Conservation (phyloP, 2,797 vertebrate genomes). For the Uromys caudimaculatus region DNA sequence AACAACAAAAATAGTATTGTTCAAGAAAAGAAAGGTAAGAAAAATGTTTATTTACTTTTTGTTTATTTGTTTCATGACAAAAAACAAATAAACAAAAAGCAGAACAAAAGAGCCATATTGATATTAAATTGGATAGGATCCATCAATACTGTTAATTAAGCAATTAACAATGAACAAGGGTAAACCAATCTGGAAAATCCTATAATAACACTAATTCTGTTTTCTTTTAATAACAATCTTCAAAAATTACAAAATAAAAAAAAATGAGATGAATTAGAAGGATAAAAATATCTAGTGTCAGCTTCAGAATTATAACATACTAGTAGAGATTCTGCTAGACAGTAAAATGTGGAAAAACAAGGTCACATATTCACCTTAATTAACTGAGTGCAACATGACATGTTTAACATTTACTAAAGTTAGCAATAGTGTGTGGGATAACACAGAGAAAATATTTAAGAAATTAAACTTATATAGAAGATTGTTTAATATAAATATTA, state of each 20-base stretch:
- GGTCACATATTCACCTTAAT: background rate
- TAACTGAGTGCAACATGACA: no score
- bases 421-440: background rate
- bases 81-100: background rate
- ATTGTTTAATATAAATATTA: background rate
- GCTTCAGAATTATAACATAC: background rate
- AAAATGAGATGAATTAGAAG: background rate
- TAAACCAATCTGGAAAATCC: background rate
- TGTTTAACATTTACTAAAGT: background rate
- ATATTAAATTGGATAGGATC: background rate
- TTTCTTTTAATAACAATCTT: background rate
- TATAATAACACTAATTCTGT: background rate
- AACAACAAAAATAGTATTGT: background rate
- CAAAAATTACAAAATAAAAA: background rate
- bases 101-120: background rate
- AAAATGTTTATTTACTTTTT: background rate
- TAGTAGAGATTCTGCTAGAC: no score
- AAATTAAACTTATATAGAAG: background rate
- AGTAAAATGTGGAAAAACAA: background rate
- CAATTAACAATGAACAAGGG: background rate
- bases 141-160: no score
- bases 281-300: background rate
- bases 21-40: background rate
- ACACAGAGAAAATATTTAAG: background rate
- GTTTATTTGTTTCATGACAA: background rate